Base-by-base conservation (phyloP, 1,140 invertebrate species). In the Drosophila ambigua region DNA sequence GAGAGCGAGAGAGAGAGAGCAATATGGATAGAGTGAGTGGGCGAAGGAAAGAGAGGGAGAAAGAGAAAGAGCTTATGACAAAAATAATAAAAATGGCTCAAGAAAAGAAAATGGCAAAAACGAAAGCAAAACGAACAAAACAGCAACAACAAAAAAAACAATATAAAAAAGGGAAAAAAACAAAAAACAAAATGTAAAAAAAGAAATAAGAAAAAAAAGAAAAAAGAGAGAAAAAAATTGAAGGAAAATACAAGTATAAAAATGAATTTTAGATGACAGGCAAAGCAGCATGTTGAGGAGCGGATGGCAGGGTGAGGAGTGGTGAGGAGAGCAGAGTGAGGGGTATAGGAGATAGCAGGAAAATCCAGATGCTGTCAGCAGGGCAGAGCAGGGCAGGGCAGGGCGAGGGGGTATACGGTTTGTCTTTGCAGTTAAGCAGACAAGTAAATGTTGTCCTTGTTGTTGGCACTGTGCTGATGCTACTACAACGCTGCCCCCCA, bases 211-310 rank as follows among this genome's bases (percentile, higher is more conserved):
- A 24, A 55, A 57, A 64, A 67, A 59, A 59, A 55, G 16, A 16
- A 16, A 16, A 16, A 16, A 59, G 52, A 66, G 66, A 43, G 44
- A 60, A 48, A 63, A 48, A 63, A 39, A 59, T 45, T 72, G 57
- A 58, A 75, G 51, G 67, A 73, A 68, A 73, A 88, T 77, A 88
- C 79, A 83, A 88, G 83, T 88, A 88, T 88, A 88, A 88, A 88
- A 88, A 88, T 88, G 83, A 88, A 88, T 88, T 88, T 88, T 88
- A 88, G 83, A 88, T 88, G 83, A 88, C 83, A 88, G 83, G 77
- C 83, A 88, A 87, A 87, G 79, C 72, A 74, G 69, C 69, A 62
- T 81, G 73, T 44, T 62, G 28, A 45, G 15, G 44, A 48, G 11
- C 24, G 65, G 28, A 2, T 39, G 26, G 26, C 6, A 13, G 4